Evolutionary conservation across 2,797 vertebrate species (phyloP).

Genomic region (Enteromius mattozi): DNA sequence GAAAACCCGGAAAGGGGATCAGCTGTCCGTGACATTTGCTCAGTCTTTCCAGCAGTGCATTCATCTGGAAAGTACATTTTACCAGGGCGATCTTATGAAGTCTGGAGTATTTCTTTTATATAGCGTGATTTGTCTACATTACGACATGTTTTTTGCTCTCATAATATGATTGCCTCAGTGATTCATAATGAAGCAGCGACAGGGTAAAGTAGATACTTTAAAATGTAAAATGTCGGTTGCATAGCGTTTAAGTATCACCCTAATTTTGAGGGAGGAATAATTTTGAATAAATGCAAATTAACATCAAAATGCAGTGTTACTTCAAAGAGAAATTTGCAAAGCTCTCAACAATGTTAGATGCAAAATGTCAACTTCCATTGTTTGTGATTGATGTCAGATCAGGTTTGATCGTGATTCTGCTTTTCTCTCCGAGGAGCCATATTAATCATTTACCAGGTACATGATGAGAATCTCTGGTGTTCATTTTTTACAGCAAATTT

Average conservation of each 20-base stretch:
- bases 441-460: slow-evolving; percentile 14
- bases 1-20: slow-evolving; percentile 31
- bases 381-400: slow-evolving; percentile 19
- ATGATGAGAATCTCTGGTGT: slow-evolving; percentile 3
- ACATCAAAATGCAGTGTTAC: neutral
- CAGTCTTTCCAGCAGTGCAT: slow-evolving; percentile 8
- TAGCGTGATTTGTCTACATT: neutral
- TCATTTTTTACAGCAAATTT: slow-evolving; percentile 21
- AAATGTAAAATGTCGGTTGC: slow-evolving; percentile 1
- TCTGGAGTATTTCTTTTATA: neutral
- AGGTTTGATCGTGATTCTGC: slow-evolving; percentile 6
- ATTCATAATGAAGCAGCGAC: neutral
- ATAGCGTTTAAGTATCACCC: neutral
- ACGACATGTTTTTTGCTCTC: neutral
- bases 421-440: neutral
- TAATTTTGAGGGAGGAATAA: neutral
- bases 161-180: neutral
- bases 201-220: neutral
- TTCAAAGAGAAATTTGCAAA: slow-evolving; percentile 12
- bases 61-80: slow-evolving; percentile 5
- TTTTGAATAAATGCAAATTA: slow-evolving; percentile 19
- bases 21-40: slow-evolving; percentile 44
- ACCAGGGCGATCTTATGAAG: neutral
- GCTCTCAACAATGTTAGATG: neutral
- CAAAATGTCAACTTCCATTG: neutral